A percentile compares a stretch with the other conserved stretches of the same genome.
These are phyloP conservation scores for Microdon myrmicae DNA, from an alignment of 2,888 invertebrate genomes.

Conservation along the genomic window DNA sequence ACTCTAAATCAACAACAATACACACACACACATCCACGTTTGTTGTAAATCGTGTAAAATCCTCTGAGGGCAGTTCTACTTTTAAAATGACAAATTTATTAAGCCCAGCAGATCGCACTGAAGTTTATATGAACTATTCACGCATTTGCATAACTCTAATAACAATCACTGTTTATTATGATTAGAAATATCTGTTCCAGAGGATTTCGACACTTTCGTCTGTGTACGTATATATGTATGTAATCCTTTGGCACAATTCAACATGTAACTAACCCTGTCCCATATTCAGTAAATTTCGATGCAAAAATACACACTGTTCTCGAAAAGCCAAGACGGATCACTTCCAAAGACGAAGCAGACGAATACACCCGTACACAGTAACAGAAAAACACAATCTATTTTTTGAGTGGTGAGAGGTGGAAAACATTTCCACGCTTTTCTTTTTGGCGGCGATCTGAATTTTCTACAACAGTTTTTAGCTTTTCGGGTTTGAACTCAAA, in stretches of 20 bases:
- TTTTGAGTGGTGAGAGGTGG: slow-evolving; percentile 42
- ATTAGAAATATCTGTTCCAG: too few relatives aligned
- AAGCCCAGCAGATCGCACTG: too few relatives aligned
- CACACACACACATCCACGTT: slow-evolving; percentile 5
- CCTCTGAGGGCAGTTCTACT: too few relatives aligned
- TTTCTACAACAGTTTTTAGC: slow-evolving; percentile 30
- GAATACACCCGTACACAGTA: slow-evolving; percentile 50
- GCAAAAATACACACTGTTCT: slow-evolving; percentile 31
- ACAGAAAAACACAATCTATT: slow-evolving; percentile 55
- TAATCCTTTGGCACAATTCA: too few relatives aligned
- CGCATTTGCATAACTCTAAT: too few relatives aligned
- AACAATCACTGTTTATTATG: too few relatives aligned
- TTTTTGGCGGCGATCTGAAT: slow-evolving; percentile 22
- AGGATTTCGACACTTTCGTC: too few relatives aligned
- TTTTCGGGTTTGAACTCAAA: too few relatives aligned
- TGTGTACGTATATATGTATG: too few relatives aligned
- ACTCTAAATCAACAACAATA: background rate
- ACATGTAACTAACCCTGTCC: slow-evolving; percentile 66
- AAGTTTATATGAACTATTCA: too few relatives aligned
- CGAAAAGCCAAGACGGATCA: slow-evolving; percentile 17
- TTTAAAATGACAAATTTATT: too few relatives aligned
- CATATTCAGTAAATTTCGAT: slow-evolving; percentile 57
- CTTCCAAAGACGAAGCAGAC: slow-evolving; percentile 17
- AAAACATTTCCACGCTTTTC: slow-evolving; percentile 12
- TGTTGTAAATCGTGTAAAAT: too few relatives aligned